Base-by-base conservation (phyloP, 1,140 invertebrate genomes). In the Hypsibius dujardini region DNA sequence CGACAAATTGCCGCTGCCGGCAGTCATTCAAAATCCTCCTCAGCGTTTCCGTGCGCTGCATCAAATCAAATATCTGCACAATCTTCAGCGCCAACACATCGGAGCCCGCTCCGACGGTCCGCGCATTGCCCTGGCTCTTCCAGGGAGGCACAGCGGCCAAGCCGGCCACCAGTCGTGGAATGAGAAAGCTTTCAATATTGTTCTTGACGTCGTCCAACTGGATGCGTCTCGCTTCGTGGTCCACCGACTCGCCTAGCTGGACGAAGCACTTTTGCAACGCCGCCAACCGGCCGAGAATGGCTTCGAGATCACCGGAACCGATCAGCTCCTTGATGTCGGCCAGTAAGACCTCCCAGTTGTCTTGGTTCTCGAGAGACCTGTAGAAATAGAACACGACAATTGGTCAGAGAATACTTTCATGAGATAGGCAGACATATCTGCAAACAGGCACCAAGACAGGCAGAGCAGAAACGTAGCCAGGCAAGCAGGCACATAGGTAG, bases 141-240 rank as follows among this genome's bases (percentile, higher is more conserved):
- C 62, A 67, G 12, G 62, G 62, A 3, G 7, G 12, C 12, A 15
- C 45, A 42, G 12, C 7, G 3, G 62, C 12, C 62, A 67, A 67
- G 12, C 3, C 62, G 3, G 12, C 7, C 12, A 67, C 45, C 62
- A 67, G 45, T 3, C 62, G 62, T 42, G 62, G 62, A 42, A 67
- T 67, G 12, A 67, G 42, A 7, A 42, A 12, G 62, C 62, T 67
- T 42, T 67, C 62, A 12, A 42, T 67, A 3, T 3, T 7, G 42
- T 67, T 67, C 62, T 67, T 67, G 12, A 67, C 42, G 3, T 67
- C 62, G 12, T 67, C 12, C 62, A 67, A 42, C 62, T 67, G 62
- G 3, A 7, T 42, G 42, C 42, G 62, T 42, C 62, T 12, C 12
- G 12, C 42, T 7, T 67, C 42, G 42, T 12, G 45, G 62, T 67